A percentile compares a stretch with the other conserved stretches of the same genome.
Conservation (phyloP, 2,113 vertebrate genomes). For the Oryzias celebensis region DNA sequence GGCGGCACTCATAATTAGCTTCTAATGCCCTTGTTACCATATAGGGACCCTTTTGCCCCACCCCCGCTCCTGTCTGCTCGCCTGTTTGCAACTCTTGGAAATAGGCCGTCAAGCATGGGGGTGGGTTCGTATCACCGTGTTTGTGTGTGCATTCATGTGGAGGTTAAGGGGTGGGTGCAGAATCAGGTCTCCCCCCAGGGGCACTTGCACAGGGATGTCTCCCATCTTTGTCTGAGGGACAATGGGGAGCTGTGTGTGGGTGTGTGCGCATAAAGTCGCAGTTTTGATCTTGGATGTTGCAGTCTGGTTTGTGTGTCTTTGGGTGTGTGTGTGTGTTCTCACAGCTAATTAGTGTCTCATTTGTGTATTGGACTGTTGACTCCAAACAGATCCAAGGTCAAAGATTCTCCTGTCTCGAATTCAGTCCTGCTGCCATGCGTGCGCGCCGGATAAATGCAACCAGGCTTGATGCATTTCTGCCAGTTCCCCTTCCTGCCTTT, state of each 20-base stretch:
- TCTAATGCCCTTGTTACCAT: constrained; percentile 73
- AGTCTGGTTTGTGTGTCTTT: not conserved
- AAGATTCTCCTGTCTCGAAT: constrained; percentile 38
- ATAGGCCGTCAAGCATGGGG: constrained; percentile 56
- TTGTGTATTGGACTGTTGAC: constrained; percentile 46
- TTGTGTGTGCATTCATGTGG: constrained; percentile 47
- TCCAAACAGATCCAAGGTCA: constrained; percentile 61
- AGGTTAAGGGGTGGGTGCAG: constrained; percentile 63
- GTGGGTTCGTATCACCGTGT: constrained; percentile 53
- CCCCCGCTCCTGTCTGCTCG: constrained; percentile 58
- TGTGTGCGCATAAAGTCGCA: constrained; percentile 11
- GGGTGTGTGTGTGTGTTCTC: not conserved
- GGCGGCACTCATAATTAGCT: constrained; percentile 71
- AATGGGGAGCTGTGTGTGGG: constrained; percentile 40
- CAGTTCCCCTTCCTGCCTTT: too few species aligned
- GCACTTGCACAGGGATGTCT: constrained; percentile 57
- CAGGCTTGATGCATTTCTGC: constrained; percentile 1
- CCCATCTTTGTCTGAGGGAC: constrained; percentile 61
- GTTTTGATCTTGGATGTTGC: constrained; percentile 20
- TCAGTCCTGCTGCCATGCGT: constrained; percentile 5
- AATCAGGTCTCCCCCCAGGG: constrained; percentile 62
- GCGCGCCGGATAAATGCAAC: constrained; percentile 9
- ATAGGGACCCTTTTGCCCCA: constrained; percentile 59
- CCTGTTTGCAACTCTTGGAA: constrained; percentile 68
- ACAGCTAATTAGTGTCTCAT: constrained; percentile 51